These are phyloP conservation scores for Nasonia longicornis DNA, from an alignment of 1,140 invertebrate genomes.

Conservation along the genomic window DNA sequence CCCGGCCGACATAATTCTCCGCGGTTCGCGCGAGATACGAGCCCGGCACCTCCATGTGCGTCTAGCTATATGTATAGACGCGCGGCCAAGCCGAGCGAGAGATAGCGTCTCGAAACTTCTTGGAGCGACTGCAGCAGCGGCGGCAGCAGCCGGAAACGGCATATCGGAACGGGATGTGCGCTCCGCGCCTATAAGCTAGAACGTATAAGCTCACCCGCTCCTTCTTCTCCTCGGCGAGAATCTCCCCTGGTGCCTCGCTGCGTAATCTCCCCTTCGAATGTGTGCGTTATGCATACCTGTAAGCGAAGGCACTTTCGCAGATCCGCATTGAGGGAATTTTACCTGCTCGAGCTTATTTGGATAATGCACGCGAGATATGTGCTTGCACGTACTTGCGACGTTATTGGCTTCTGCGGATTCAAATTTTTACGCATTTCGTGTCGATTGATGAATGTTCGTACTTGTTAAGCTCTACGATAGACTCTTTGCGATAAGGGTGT, in stretches of 20 bases:
- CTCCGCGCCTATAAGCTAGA: background rate
- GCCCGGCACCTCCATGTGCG: background rate
- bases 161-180: slow-evolving; percentile 11
- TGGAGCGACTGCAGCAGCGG: background rate
- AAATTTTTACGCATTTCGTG: too few relatives aligned
- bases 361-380: too few relatives aligned
- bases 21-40: slow-evolving; percentile 12
- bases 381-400: too few relatives aligned
- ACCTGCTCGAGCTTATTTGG: too few relatives aligned
- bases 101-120: background rate
- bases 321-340: too few relatives aligned
- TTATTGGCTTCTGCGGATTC: too few relatives aligned
- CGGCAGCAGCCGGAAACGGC: background rate
- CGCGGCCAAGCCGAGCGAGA: background rate
- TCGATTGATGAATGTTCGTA: too few relatives aligned
- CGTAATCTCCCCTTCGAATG: background rate
- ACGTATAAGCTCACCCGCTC: too few relatives aligned
- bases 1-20: slow-evolving; percentile 11
- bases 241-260: too few relatives aligned
- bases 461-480: too few relatives aligned
- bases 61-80: background rate
- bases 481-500: too few relatives aligned
- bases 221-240: too few relatives aligned
- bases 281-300: background rate
- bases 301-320: background rate